A percentile compares a stretch with the other conserved stretches of the same genome.
Evolutionary conservation across 2,797 vertebrate species (phyloP).

Genomic region (Loriculus beryllinus): DNA sequence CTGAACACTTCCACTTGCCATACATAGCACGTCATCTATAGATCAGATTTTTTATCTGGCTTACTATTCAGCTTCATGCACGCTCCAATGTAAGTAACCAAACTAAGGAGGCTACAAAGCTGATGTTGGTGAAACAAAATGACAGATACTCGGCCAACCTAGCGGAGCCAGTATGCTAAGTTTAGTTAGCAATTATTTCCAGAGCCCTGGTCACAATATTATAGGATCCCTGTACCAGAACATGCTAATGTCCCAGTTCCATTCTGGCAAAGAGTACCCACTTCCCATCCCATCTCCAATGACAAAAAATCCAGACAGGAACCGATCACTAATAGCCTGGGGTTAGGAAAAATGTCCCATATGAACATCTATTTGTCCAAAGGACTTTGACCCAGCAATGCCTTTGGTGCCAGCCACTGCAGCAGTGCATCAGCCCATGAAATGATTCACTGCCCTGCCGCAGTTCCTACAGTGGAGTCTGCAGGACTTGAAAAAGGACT

Average conservation of each 20-base stretch:
- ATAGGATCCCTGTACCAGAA: conserved; percentile 30
- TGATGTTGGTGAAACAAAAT: not conserved
- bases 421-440: not conserved
- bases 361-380: not conserved
- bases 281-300: not conserved
- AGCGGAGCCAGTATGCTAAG: not conserved
- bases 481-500: not conserved
- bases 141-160: not conserved
- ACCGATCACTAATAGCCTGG: not conserved
- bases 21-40: fast-evolving
- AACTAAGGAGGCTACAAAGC: not conserved
- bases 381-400: not conserved
- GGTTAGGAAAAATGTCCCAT: conserved; percentile 9
- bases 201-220: not conserved
- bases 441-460: not conserved
- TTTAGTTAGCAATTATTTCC: conserved; percentile 46
- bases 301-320: not conserved
- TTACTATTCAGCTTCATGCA: not conserved
- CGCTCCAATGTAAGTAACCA: fast-evolving
- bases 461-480: not conserved
- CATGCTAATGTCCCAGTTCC: not conserved
- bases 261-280: not conserved
- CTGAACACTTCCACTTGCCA: not conserved
- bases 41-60: not conserved
- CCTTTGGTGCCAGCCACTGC: not conserved